These are phyloP conservation scores for Saxidomus purpurata DNA, from an alignment of 1,140 invertebrate species.

Conservation along the genomic window DNA sequence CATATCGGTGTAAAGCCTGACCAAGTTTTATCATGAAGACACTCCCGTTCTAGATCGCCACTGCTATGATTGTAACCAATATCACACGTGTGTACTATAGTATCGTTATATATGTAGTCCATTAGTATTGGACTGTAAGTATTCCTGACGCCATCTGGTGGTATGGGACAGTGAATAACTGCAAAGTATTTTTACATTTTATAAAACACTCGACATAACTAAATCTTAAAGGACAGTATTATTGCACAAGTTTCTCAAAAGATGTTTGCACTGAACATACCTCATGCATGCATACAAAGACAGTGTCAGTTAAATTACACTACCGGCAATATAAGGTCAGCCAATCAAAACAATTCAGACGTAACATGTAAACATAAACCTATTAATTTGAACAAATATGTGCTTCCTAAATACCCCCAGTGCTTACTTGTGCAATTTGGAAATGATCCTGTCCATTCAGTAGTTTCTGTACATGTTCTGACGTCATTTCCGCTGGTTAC, in stretches of 20 bases:
- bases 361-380: no score
- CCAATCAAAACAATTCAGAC: no score
- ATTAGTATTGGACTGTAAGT: slow-evolving; percentile 2
- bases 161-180: slow-evolving; percentile 56
- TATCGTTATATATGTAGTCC: slow-evolving; percentile 42
- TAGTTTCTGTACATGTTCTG: slow-evolving; percentile 38
- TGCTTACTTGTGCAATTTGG: slow-evolving; percentile 63
- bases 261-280: no score
- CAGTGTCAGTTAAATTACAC: no score
- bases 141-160: slow-evolving; percentile 10
- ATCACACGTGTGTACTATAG: slow-evolving; percentile 58
- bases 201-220: no score
- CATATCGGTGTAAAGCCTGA: slow-evolving; percentile 24
- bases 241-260: no score
- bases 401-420: no score
- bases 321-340: no score
- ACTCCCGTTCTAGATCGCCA: slow-evolving; percentile 25
- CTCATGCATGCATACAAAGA: no score
- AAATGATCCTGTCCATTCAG: slow-evolving; percentile 1
- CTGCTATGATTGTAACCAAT: slow-evolving; percentile 49
- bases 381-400: no score
- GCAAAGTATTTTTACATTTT: slow-evolving; percentile 9
- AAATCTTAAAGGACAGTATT: no score
- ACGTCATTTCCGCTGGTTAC: slow-evolving; percentile 25
- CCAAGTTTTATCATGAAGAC: slow-evolving; percentile 55